Percentiles rank a stretch among this genome's conserved stretches.
Evolutionary conservation across 2,797 vertebrate species (phyloP).

Genomic region (Anguilla obscura): DNA sequence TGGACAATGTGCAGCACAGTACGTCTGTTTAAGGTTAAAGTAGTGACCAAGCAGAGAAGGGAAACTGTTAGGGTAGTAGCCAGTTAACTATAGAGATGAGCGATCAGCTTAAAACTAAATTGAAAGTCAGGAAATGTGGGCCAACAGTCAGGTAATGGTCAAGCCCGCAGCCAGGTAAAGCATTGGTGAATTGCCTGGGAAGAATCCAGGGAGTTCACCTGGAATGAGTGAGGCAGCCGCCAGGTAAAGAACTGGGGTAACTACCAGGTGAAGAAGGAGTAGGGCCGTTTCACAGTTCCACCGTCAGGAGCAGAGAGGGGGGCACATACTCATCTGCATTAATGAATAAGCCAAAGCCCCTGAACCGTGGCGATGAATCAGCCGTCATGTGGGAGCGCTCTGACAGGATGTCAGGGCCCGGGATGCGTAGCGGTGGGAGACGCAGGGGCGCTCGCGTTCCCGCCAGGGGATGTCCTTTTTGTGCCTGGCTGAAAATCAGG

Average conservation of each 20-base stretch:
- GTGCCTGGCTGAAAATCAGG: neutral
- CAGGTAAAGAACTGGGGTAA: neutral
- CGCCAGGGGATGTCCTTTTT: neutral
- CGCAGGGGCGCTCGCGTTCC: neutral
- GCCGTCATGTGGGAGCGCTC: neutral
- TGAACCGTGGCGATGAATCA: conserved; percentile 4
- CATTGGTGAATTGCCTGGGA: neutral
- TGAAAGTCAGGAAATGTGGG: neutral
- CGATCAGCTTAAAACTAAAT: neutral
- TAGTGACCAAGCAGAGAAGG: neutral
- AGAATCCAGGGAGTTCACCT: neutral
- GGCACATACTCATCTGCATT: neutral
- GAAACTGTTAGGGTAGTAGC: neutral
- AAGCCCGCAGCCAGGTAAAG: neutral
- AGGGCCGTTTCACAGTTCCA: neutral
- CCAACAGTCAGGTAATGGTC: neutral
- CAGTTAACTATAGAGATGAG: neutral
- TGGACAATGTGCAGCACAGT: neutral
- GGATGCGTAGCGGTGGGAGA: neutral
- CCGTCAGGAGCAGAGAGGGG: neutral
- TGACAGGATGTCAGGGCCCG: neutral
- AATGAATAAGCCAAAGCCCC: neutral
- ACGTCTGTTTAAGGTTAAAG: neutral
- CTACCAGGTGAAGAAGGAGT: neutral
- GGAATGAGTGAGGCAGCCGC: neutral